Evolutionary conservation across 2,113 vertebrate genomes (phyloP), one percentile per base, ranked within the genome.

Genomic region (Brachyistius frenatus): DNA sequence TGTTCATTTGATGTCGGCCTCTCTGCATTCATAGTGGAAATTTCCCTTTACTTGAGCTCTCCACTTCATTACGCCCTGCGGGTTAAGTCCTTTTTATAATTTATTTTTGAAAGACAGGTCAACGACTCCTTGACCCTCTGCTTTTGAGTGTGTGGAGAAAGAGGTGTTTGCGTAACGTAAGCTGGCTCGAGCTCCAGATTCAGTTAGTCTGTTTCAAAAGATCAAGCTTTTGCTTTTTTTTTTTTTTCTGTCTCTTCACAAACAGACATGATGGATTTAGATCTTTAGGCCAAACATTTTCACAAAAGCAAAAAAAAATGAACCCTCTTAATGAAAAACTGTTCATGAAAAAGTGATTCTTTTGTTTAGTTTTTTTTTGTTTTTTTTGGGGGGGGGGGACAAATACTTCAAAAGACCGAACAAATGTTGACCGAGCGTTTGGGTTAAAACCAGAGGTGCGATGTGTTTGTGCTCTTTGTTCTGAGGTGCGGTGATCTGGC

Each of bases 51-150:
- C 53, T 65, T 41, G 0, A 35, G 16, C 54, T 54, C 30, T 57
- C 32, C 0, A 6, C 57, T 75, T 54, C 44, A 57, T 77, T 46
- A 57, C 5, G 13, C 16, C 49, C 54, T 57, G 47, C 41, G 41
- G 31, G 11, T 79, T 0, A 68, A 67, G 62, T 66, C 15, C 66
- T 31, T 60, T 30, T 54, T 35, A 15, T 33, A 23, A 55, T 30
- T 54, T 35, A 15, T 33, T 71, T 44, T 69, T 65, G 11, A 30
- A 7, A 37, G 50, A 58, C 68, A 23, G 70, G 68, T 88, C 88
- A 86, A 83, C 56, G 60, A 9, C 80, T 83, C 54, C 60, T 91
- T 86, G 86, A 89, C 83, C 23, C 67, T 33, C 6, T 32, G 50
- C 32, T 58, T 77, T 81, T 10, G 49, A 32, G 8, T 55, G 49